Conservation (phyloP, 2,797 vertebrate genomes). For the Argentina silus region DNA sequence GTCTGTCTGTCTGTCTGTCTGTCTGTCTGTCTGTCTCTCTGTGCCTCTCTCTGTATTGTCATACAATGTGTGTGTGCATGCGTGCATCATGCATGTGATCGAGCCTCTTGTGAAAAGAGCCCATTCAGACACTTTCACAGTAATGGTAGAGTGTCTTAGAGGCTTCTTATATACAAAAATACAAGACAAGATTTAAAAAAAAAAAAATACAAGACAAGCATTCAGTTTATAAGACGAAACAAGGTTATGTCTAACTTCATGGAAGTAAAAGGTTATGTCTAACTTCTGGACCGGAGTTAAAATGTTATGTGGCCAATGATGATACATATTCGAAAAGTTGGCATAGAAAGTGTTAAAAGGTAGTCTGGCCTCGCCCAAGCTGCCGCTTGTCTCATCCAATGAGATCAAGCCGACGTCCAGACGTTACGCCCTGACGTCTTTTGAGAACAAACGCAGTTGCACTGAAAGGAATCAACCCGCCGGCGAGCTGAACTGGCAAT, state of each 20-base stretch:
- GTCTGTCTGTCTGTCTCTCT: not conserved
- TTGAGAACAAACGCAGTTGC: constrained; percentile 22
- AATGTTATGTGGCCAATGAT: not conserved
- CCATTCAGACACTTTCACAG: constrained; percentile 8
- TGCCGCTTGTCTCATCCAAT: not conserved
- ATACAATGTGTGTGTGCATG: not conserved
- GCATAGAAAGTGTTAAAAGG: too few species aligned
- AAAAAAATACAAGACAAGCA: not conserved
- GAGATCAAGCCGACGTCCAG: constrained; percentile 10
- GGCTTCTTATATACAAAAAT: too few species aligned
- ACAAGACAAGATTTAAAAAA: too few species aligned
- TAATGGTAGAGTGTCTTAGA: not conserved
- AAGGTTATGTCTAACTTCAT: too few species aligned
- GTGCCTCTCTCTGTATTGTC: not conserved
- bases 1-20: not conserved
- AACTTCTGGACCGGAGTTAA: too few species aligned
- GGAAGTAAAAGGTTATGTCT: too few species aligned
- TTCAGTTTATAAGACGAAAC: not conserved
- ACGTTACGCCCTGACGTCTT: constrained; percentile 27
- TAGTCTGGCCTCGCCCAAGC: not conserved
- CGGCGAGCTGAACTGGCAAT: constrained; percentile 16
- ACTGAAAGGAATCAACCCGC: constrained; percentile 18
- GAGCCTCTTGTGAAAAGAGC: not conserved
- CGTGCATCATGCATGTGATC: constrained; percentile 2
- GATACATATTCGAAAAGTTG: not conserved